Base-by-base conservation (phyloP, 2,113 vertebrate genomes). In the Nannospalax galili region DNA sequence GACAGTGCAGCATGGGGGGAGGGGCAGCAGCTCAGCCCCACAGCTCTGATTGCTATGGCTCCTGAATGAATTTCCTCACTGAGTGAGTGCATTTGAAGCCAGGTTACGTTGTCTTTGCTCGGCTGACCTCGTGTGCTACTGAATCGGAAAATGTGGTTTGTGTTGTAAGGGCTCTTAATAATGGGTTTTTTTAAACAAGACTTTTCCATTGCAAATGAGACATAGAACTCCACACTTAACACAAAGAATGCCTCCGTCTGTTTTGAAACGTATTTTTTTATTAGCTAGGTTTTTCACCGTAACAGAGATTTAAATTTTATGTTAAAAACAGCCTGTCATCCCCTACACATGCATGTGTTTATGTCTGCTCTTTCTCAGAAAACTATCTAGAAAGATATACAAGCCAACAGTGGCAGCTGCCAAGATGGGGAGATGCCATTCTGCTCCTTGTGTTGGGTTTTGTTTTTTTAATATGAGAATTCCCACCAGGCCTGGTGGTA, bases 141-240 rank as follows among this genome's bases (percentile, higher is more conserved):
- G 96, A 97, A 94, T 89, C 89, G 94, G 96, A 96, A 97, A 97
- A 94, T 91, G 94, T 22, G 93, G 88, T 96, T 96, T 87, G 90
- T 84, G 90, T 86, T 80, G 90, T 94, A 58, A 94, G 75, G 45
- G 69, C 92, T 94, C 96, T 96, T 96, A 96, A 96, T 96, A 90
- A 96, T 88, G 91, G 67, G 16, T 87, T 73, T 92, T 89, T 91
- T 87, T 77, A 62, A 26, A 70, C 35, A 30, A 95, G 93, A 94
- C 65, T 96, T 97, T 94, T 87, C 97, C 95, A 95, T 95, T 94
- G 93, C 96, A 97, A 94, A 96, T 95, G 97, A 96, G 91, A 96
- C 75, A 79, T 56, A 60, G 91, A 72, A 75, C 82, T 69, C 65
- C 14, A 2, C 78, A 74, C 42, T 95, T 89, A 95, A 82, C 64